Base-by-base conservation (phyloP, 2,888 invertebrate genomes). In the Bugula neritina region DNA sequence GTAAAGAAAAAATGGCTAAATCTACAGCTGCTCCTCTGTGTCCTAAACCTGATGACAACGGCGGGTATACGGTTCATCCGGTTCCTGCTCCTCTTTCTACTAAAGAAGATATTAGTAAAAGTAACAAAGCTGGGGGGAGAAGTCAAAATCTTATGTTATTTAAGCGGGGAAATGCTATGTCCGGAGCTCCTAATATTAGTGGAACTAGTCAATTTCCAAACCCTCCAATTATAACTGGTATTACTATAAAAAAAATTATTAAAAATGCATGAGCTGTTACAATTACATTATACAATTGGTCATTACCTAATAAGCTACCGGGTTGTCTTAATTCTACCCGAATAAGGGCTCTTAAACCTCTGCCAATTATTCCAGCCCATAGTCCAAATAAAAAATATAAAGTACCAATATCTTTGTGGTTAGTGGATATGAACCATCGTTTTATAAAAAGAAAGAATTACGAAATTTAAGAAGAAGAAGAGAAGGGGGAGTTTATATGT, bases 101-200 rank as follows among this genome's bases (percentile, higher is more conserved):
- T 79, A 90, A 84, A 78, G 87, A 87, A 78, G 90, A 89, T 72
- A 86, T 84, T 79, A 90, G 82, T 82, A 91, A 79, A 69, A 92
- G 76, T n/a, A 87, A 86, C 78, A 92, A 78, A 13, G 90, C 89
- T 0, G 90, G 89, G 0, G 90, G 90, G n/a, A 92, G 75, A 72
- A 92, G 75, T 87, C 91, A 92, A 86, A 91, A 92, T 83, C 91
- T 91, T 88, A 91, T 89, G 86, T 91, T 91, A 88, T 92, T 92
- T 87, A 92, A 87, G 80, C 91, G 91, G 0, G 91, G 91, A 71
- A 91, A 92, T 13, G 90, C 90, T 87, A 92, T 91, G 87, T 92
- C 92, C 1, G 90, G 90, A 0, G 90, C 89, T 75, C 90, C 90
- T 79, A 92, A 78, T 87, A 92, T 90, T 84, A 92, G 77, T 2